phyloP scores from a whole-genome alignment of 2,797 vertebrate genomes.

The Rhinatrema bivittatum region DNA sequence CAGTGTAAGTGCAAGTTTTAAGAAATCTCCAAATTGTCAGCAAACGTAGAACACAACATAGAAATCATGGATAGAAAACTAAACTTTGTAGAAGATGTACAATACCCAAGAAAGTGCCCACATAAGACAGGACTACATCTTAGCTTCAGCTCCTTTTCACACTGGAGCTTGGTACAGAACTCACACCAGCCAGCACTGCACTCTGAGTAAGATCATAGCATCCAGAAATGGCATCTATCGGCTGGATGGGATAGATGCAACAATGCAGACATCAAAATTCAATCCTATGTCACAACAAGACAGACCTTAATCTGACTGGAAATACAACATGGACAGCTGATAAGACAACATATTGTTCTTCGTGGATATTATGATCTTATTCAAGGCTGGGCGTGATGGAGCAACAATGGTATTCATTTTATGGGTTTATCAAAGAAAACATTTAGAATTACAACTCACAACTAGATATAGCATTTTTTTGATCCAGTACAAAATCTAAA shows the following conservation, averaged over 20 bases:
- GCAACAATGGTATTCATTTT: constrained; percentile 23
- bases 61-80: constrained; percentile 28
- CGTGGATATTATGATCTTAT: constrained; percentile 15
- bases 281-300: constrained; percentile 27
- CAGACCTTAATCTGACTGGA: constrained; percentile 29
- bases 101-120: constrained; percentile 16
- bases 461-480: constrained; percentile 48
- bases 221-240: constrained; percentile 27
- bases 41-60: constrained; percentile 31
- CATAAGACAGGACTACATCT: too few species aligned
- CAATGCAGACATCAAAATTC: constrained; percentile 29
- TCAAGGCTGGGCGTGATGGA: constrained; percentile 27
- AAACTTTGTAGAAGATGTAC: too few species aligned
- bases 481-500: constrained; percentile 59
- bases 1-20: constrained; percentile 28
- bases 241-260: constrained; percentile 24
- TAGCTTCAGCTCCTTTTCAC: constrained; percentile 25
- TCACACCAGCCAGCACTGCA: constrained; percentile 20
- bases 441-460: constrained; percentile 41
- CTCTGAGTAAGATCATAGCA: constrained; percentile 27
- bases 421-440: constrained; percentile 9
- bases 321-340: constrained; percentile 24
- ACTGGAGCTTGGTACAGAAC: constrained; percentile 20
- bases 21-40: constrained; percentile 21
- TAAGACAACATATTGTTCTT: constrained; percentile 14